Evolutionary conservation across 2,888 invertebrate species (phyloP), one percentile per base, ranked within the genome.

Genomic region (Monopis laevigella): DNA sequence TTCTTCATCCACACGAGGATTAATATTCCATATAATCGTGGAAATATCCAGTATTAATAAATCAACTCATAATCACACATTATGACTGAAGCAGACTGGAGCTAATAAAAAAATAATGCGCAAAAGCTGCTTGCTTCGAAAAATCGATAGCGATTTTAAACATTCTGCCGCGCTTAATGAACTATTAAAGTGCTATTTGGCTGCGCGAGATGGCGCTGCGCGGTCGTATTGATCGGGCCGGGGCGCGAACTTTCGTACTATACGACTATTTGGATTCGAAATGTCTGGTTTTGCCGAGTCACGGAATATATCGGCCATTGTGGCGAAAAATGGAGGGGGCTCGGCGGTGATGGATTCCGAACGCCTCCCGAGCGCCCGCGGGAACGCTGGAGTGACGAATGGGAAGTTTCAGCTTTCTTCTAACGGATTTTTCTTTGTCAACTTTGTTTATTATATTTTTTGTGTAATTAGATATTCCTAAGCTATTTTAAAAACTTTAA

Each of bases 141-240:
- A 56, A 74, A 78, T 78, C 78, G 65, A 80, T 80, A 75, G 49
- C 65, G 66, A 75, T 75, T 78, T 80, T 75, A 78, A 80, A 77
- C 72, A 65, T 69, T 69, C 74, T 72, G 69, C 75, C 77, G 77
- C 59, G 73, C 75, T 75, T 80, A 78, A 80, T 80, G 78, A 78
- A 80, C 78, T 80, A 80, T 80, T 80, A 80, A 78, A 80, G 58
- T 80, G 78, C 71, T 77, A 80, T 78, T 80, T 77, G 66, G 71
- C 68, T 80, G 78, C 78, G 78, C 78, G 77, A 75, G 77, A 73
- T 75, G 75, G 69, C 77, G 72, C 57, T 66, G 65, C 63, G 78
- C 78, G 77, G 73, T 36, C 54, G 71, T 80, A 80, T 80, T 75
- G 78, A 78, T 80, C 78, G 70, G 5, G 12, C 13, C 49, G 55